These are phyloP conservation scores for Craniophora ligustri DNA, from an alignment of 2,888 invertebrate species.

Conservation along the genomic window DNA sequence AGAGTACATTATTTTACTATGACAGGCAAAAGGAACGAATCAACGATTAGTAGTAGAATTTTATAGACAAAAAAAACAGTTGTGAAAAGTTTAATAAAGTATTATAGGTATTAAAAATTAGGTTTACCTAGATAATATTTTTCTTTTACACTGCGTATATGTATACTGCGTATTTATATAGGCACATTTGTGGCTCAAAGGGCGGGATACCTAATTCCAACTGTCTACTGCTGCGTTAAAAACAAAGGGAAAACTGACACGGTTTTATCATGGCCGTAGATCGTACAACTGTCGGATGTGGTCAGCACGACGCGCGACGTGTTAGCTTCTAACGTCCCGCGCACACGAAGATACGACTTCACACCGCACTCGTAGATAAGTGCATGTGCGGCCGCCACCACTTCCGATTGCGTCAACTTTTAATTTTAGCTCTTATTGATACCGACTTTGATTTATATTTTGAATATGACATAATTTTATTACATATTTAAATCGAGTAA, in stretches of 20 bases:
- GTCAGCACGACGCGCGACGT: slow-evolving; percentile 32
- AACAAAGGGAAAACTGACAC: slow-evolving; percentile 27
- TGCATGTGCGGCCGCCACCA: slow-evolving; percentile 55
- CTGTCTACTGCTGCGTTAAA: neutral
- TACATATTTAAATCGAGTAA: neutral
- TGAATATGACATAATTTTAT: too few species aligned
- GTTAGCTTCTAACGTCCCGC: slow-evolving; percentile 31
- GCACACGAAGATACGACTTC: slow-evolving; percentile 42
- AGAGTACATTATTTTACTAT: too few species aligned
- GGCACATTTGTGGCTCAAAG: too few species aligned
- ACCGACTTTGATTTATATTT: neutral
- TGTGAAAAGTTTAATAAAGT: too few species aligned
- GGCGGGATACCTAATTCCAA: too few species aligned
- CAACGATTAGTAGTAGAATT: too few species aligned
- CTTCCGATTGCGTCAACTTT: slow-evolving; percentile 65
- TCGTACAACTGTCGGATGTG: slow-evolving; percentile 49
- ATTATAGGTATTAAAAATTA: too few species aligned
- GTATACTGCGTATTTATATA: too few species aligned
- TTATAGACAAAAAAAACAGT: too few species aligned
- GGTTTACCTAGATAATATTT: too few species aligned
- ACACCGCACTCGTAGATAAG: slow-evolving; percentile 61
- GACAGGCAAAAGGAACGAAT: too few species aligned
- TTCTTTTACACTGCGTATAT: too few species aligned
- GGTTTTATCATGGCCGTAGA: slow-evolving; percentile 21
- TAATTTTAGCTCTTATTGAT: slow-evolving; percentile 17